These are phyloP conservation scores for Herpetotheres cachinnans DNA, from an alignment of 2,113 vertebrate species.

Conservation along the genomic window DNA sequence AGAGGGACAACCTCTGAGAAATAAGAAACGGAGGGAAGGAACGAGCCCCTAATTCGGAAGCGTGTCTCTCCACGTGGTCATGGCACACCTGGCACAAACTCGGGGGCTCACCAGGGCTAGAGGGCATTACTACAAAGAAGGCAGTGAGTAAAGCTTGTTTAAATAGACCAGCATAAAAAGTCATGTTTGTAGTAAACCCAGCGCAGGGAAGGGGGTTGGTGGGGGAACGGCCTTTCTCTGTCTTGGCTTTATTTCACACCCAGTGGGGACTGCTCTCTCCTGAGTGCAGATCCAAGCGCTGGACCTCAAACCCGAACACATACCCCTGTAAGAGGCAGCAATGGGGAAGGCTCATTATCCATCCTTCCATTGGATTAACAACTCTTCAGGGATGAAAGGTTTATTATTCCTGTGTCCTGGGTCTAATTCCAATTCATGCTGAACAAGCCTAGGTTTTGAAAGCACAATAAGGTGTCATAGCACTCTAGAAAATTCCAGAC, in stretches of 20 bases:
- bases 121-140: background rate
- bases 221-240: background rate
- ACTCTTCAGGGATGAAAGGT: background rate
- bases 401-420: background rate
- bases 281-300: background rate
- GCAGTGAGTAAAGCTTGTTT: background rate
- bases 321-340: background rate
- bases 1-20: background rate
- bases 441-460: background rate
- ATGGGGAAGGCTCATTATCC: background rate
- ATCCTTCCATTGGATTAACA: background rate
- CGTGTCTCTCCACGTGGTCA: accelerated
- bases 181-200: background rate
- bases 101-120: background rate
- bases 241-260: background rate
- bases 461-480: background rate
- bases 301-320: background rate
- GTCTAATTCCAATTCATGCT: background rate
- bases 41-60: background rate
- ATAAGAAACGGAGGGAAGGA: background rate
- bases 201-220: background rate
- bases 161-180: background rate
- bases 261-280: background rate
- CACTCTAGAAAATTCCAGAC: background rate
- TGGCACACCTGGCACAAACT: background rate